Conservation (phyloP, 2,888 invertebrate species). For the Zaprionus lineosus region DNA sequence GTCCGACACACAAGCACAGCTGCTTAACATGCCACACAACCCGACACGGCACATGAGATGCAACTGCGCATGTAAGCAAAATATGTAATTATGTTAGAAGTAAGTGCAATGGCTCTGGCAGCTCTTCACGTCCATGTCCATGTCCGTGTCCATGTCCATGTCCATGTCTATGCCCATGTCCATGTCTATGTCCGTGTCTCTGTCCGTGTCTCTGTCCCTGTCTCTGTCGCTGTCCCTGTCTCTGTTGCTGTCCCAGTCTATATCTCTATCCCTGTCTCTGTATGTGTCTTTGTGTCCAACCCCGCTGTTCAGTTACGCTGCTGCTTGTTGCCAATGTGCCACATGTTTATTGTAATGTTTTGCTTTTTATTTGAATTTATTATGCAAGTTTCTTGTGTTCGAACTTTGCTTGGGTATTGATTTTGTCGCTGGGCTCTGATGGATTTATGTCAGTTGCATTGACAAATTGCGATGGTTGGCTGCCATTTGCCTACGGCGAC, state of each 20-base stretch:
- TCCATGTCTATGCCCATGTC: slow-evolving; percentile 1
- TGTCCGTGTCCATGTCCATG: not conserved
- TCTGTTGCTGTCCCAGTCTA: slow-evolving; percentile 17
- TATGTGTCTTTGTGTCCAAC: too few relatives aligned
- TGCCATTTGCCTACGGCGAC: slow-evolving; percentile 50
- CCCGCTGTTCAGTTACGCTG: slow-evolving; percentile 12
- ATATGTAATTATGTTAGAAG: slow-evolving; percentile 74
- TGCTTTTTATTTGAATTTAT: slow-evolving; percentile 61
- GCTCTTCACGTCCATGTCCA: slow-evolving; percentile 13
- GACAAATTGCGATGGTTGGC: slow-evolving; percentile 63
- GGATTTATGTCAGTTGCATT: slow-evolving; percentile 69
- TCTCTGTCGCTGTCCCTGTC: too few relatives aligned
- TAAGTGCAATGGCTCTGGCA: slow-evolving; percentile 36
- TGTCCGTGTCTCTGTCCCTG: too few relatives aligned
- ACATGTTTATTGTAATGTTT: slow-evolving; percentile 48
- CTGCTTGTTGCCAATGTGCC: slow-evolving; percentile 18
- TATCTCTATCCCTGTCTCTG: too few relatives aligned
- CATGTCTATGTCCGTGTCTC: slow-evolving; percentile 10
- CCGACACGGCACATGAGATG: slow-evolving; percentile 29
- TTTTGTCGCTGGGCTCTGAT: slow-evolving; percentile 48
- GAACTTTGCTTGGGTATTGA: slow-evolving; percentile 41
- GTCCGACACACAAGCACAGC: slow-evolving; percentile 32
- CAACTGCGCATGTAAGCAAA: slow-evolving; percentile 49
- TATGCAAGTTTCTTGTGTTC: slow-evolving; percentile 50
- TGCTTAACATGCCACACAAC: slow-evolving; percentile 71